Base-by-base conservation (phyloP, 2,797 vertebrate genomes). In the Notoglanidium macrostoma region DNA sequence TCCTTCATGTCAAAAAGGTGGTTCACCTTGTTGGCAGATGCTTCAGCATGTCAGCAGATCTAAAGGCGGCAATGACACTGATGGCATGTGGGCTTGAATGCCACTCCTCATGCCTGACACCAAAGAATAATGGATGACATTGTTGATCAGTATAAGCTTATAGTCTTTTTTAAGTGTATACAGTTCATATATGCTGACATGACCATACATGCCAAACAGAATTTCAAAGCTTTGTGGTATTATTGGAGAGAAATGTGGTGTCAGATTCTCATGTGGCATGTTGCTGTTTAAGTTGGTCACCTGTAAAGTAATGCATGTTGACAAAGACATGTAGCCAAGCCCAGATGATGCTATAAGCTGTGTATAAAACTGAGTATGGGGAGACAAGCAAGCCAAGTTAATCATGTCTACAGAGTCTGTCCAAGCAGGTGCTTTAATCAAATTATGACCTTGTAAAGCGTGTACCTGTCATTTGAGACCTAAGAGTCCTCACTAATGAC, bases 391-490 rank as follows among this genome's bases (percentile, higher is more conserved):
- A 92, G 90, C 90, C 90, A 91, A 95, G 93, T 94, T 95, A 95
- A 95, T 96, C 94, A 95, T 94, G 89, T 93, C 88, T 90, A 89
- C 92, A 91, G 92, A 92, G 94, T 94, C 93, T 96, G 93, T 94
- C 89, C 94, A 93, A 94, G 91, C 92, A 93, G 93, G 82, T 92
- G 94, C 94, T 96, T 96, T 96, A 96, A 96, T 96, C 94, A 96
- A 95, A 96, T 96, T 93, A 95, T 96, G 95, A 95, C 95, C 95
- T 96, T 96, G 96, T 96, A 95, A 95, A 95, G 93, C 93, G 94
- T 94, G 93, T 94, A 94, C 94, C 94, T 96, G 94, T 96, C 95
- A 95, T 94, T 93, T 93, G 95, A 94, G 95, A 95, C 93, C 92
- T 91, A 92, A 94, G 94, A 95, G 92, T 96, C 93, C 91, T 93